phyloP scores from a whole-genome alignment of 2,113 vertebrate species.

The Penelope pileata region DNA sequence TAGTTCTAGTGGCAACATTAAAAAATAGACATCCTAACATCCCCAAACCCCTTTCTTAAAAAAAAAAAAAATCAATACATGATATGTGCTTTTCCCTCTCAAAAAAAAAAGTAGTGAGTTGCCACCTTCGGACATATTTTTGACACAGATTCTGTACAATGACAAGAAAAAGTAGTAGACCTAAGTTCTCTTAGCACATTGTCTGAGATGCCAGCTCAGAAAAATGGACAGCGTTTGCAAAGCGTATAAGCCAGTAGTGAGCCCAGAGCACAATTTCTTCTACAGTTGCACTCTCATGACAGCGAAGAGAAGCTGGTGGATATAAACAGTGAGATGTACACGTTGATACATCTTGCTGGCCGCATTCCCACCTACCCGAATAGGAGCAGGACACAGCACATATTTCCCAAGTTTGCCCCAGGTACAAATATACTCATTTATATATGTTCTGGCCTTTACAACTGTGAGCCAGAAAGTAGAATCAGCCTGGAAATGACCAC shows the following conservation, averaged over 20 bases:
- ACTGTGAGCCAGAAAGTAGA: conserved; percentile 24
- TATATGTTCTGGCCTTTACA: conserved; percentile 7
- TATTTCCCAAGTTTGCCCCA: neutral
- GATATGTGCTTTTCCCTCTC: neutral
- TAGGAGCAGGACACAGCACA: neutral
- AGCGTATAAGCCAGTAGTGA: neutral
- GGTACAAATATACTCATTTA: neutral
- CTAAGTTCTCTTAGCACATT: neutral
- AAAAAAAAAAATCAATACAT: neutral
- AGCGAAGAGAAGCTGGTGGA: neutral
- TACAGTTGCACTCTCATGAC: neutral
- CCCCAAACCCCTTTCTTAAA: neutral
- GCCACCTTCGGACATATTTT: neutral
- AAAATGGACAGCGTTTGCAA: neutral
- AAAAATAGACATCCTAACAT: neutral
- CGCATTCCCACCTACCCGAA: neutral
- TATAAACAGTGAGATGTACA: neutral
- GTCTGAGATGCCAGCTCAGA: neutral
- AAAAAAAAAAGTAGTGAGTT: neutral
- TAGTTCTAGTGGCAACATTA: neutral
- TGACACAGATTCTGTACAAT: neutral
- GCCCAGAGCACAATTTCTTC: neutral
- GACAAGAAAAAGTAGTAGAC: neutral
- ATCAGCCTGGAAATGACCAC: conserved; percentile 40
- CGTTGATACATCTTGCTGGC: neutral